Evolutionary conservation across 2,797 vertebrate genomes (phyloP), one percentile per base, ranked within the genome.

Genomic region (Danio aesculapii): DNA sequence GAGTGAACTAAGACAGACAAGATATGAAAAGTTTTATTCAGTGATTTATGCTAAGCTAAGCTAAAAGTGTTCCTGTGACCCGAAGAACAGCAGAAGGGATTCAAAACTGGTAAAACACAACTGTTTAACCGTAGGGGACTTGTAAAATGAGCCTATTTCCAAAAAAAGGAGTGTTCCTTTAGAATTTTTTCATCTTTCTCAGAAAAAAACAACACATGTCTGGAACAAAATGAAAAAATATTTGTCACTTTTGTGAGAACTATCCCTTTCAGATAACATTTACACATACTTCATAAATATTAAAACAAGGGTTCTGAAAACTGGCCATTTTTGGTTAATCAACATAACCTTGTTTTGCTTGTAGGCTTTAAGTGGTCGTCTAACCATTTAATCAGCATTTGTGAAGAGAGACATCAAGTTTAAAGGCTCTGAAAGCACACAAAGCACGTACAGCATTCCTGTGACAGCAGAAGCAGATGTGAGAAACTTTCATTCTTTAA

Each of bases 261-360:
- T 41, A 41, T n/a, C 30, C 8, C 21, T 67, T 77, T 57, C 55
- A 57, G 13, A 46, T 46, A 76, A 53, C 49, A 9, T 43, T 3
- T 44, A 41, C 43, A 30, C 39, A 30, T 30, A 30, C 30, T 30
- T 30, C 30, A 71, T 55, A 75, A 63, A 44, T 5, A 4, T 81
- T 66, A 78, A 85, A 73, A 81, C 67, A 61, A 63, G 64, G 67
- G 59, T 64, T 75, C 47, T 81, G 69, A 85, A 67, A 79, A 41
- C 17, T 57, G 68, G 6, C 59, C 46, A 7, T 68, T 43, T 72
- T 47, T 50, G 14, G 8, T 14, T 0, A 63, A 64, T 69, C 52
- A 59, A 58, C 47, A 46, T 61, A 47, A 59, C n/a, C 8, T 57
- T 73, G 79, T 66, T 58, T 30, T 46, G 11, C 14, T 2, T 7